phyloP scores from a whole-genome alignment of 2,113 vertebrate genomes.

The Chloropsis hardwickii region DNA sequence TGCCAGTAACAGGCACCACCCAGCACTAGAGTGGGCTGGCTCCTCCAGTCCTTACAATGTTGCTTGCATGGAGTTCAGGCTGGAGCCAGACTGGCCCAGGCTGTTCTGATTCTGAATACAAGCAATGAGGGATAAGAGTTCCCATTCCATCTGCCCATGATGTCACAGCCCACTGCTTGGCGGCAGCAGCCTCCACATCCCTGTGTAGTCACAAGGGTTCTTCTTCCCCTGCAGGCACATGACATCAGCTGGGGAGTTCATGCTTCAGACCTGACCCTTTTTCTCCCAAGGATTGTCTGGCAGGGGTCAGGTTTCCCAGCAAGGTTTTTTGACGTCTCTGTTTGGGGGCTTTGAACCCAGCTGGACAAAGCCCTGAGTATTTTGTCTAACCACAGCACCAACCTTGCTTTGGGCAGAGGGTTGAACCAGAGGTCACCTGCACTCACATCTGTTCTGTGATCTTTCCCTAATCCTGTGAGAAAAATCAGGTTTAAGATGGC shows the following conservation, averaged over 20 bases:
- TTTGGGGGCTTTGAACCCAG: background rate
- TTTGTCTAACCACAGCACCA: background rate
- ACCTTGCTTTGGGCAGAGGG: background rate
- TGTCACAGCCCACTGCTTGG: background rate
- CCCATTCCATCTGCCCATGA: background rate
- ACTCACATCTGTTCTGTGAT: too few relatives aligned
- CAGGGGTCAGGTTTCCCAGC: background rate
- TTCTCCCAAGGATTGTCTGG: background rate
- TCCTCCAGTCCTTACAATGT: background rate
- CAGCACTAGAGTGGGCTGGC: background rate
- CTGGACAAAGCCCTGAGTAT: background rate
- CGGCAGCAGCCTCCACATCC: background rate
- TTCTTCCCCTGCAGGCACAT: background rate
- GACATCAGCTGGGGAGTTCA: background rate
- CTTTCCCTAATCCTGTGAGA: background rate
- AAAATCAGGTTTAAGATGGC: background rate
- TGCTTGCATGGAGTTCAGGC: background rate
- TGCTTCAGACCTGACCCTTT: background rate
- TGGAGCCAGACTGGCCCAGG: background rate
- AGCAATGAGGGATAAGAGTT: background rate
- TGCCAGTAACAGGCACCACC: background rate
- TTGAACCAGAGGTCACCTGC: background rate
- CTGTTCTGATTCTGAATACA: background rate
- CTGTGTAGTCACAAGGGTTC: fast-evolving
- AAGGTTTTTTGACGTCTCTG: background rate